phyloP scores from a whole-genome alignment of 2,113 vertebrate genomes.

The Fregetta grallaria region DNA sequence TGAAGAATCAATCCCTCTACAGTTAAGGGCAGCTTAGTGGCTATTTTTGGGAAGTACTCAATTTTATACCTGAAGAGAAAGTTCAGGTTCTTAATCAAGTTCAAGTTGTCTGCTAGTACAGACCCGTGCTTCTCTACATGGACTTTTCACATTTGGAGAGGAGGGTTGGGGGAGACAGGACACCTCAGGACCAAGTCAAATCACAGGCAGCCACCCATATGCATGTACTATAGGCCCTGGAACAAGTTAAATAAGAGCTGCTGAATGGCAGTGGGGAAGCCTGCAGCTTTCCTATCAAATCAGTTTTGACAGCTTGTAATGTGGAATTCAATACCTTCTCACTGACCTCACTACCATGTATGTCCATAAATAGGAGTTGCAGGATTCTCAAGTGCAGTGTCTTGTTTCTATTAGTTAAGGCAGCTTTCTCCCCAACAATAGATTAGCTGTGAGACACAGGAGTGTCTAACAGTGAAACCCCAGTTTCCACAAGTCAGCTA shows the following conservation, averaged over 20 bases:
- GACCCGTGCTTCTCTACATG: neutral
- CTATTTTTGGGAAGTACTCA: neutral
- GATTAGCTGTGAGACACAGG: neutral
- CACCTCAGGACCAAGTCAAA: neutral
- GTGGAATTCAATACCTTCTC: neutral
- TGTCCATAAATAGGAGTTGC: neutral
- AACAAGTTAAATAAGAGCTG: neutral
- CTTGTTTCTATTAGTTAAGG: neutral
- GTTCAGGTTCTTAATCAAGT: neutral
- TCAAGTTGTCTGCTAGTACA: neutral
- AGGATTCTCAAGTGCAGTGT: neutral
- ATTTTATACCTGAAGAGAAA: neutral
- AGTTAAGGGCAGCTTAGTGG: neutral
- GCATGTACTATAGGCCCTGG: neutral
- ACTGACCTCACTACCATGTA: neutral
- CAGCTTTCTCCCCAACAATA: neutral
- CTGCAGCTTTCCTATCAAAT: neutral
- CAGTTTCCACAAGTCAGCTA: neutral
- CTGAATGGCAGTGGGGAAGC: neutral
- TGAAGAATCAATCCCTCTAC: neutral
- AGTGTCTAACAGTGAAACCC: neutral
- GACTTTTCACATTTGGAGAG: neutral
- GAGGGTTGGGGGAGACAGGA: neutral
- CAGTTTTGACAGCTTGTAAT: neutral
- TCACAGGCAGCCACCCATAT: neutral